These are phyloP conservation scores for Elysia crispata DNA, from an alignment of 2,888 invertebrate genomes.

Conservation along the genomic window DNA sequence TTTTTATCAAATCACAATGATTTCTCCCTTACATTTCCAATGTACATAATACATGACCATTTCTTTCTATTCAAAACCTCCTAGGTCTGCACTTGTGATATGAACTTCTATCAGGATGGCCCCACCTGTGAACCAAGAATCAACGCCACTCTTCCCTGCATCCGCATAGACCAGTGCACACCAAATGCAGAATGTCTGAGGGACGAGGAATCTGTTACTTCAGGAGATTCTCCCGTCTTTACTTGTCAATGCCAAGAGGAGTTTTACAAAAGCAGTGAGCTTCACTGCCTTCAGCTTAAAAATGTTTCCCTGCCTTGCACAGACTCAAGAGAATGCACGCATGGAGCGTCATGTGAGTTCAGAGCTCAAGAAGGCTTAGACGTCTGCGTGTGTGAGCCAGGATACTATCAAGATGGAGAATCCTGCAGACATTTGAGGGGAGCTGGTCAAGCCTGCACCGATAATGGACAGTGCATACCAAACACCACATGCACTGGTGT, in stretches of 20 bases:
- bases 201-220: background rate
- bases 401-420: slow-evolving; percentile 44
- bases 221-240: background rate
- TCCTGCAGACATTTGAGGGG: slow-evolving; percentile 24
- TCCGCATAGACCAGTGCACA: slow-evolving; percentile 47
- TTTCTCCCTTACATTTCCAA: too few relatives aligned
- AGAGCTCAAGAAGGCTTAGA: background rate
- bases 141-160: slow-evolving; percentile 36
- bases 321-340: slow-evolving; percentile 30
- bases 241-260: slow-evolving; percentile 20
- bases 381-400: slow-evolving; percentile 41
- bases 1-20: too few relatives aligned
- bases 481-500: slow-evolving; percentile 35
- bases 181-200: slow-evolving; percentile 40
- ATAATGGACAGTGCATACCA: slow-evolving; percentile 35
- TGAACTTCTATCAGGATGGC: slow-evolving; percentile 40
- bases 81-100: slow-evolving; percentile 36
- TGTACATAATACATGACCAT: too few relatives aligned
- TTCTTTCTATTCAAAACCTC: too few relatives aligned
- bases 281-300: slow-evolving; percentile 9
- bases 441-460: slow-evolving; percentile 5
- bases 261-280: slow-evolving; percentile 20
- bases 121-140: background rate
- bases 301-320: slow-evolving; percentile 25
- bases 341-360: slow-evolving; percentile 6